Evolutionary conservation across 2,888 invertebrate species (phyloP), one percentile per base, ranked within the genome.

Genomic region (Nemurella pictetii): DNA sequence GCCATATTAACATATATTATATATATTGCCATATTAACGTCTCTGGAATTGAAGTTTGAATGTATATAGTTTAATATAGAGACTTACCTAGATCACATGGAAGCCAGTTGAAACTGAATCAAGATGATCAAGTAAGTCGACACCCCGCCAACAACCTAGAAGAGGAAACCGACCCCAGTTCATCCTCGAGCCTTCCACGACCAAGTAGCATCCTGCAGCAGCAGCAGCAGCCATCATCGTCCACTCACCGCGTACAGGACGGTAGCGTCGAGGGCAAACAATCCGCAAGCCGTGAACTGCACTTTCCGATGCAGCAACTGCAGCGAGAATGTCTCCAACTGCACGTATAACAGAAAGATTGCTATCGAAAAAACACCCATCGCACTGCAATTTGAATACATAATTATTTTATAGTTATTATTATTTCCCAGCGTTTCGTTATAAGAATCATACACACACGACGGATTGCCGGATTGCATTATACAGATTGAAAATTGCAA

Each of bases 221-320:
- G 26, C 26, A 25, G 2, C 26, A 5, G 27, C 26, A 75, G 9
- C 27, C 26, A 25, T 75, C 4, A 20, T n/a, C n/a, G n/a, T n/a
- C n/a, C n/a, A 30, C 81, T 82, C 29, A 82, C 82, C 55, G 82
- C 36, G 20, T 36, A 72, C 28, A 82, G 55, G 0, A 82, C 15
- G 9, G 82, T 82, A n/a, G 82, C 82, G 55, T 82, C 82, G 28
- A 82, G 55, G 0, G 82, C 15, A 20, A 82, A 82, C n/a, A 82
- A 82, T 27, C 55, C 82, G 27, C 36, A 82, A 9, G 82, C 82
- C 0, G 82, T 82, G 26, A 82, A 82, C 29, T 27, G 27, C 15
- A 82, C 82, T 55, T 72, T 55, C 27, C 82, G 82, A 20, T 82
- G 82, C 20, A 82, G 26, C 26, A 82, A 29, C 25, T 82, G 82